These are phyloP conservation scores for Microtus richardsoni DNA, from an alignment of 2,113 vertebrate species.

Conservation along the genomic window DNA sequence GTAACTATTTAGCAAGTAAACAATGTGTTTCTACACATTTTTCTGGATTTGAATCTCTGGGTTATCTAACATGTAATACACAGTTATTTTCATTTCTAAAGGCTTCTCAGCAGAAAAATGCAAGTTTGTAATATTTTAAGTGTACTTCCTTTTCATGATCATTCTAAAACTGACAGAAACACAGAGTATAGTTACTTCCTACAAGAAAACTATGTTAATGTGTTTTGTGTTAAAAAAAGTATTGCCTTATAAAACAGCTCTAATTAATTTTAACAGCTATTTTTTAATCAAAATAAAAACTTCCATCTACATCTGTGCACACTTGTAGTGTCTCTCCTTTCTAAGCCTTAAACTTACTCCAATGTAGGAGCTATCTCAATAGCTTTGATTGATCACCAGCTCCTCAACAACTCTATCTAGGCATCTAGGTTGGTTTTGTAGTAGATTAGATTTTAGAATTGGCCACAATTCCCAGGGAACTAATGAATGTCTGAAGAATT, in stretches of 20 bases:
- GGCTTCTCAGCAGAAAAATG: neutral
- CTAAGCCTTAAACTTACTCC: neutral
- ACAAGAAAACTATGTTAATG: neutral
- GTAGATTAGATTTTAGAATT: conserved; percentile 18
- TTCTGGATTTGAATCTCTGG: neutral
- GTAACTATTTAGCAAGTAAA: neutral
- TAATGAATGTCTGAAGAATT: conserved; percentile 5
- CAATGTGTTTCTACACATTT: neutral
- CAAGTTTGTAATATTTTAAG: neutral
- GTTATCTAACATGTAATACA: neutral
- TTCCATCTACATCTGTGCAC: no score
- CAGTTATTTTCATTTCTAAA: neutral
- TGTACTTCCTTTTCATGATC: neutral
- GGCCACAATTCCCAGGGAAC: neutral
- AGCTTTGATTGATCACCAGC: neutral
- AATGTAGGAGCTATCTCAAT: neutral
- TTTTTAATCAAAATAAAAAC: neutral
- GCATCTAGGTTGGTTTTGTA: neutral
- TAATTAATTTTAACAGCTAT: neutral
- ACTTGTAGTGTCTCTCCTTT: neutral
- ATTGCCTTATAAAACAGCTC: neutral
- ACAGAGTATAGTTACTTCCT: neutral
- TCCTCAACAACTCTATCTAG: neutral
- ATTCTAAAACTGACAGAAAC: neutral
- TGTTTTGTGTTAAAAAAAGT: neutral